Evolutionary conservation across 2,888 invertebrate species (phyloP).

Genomic region (Uloborus plumipes): DNA sequence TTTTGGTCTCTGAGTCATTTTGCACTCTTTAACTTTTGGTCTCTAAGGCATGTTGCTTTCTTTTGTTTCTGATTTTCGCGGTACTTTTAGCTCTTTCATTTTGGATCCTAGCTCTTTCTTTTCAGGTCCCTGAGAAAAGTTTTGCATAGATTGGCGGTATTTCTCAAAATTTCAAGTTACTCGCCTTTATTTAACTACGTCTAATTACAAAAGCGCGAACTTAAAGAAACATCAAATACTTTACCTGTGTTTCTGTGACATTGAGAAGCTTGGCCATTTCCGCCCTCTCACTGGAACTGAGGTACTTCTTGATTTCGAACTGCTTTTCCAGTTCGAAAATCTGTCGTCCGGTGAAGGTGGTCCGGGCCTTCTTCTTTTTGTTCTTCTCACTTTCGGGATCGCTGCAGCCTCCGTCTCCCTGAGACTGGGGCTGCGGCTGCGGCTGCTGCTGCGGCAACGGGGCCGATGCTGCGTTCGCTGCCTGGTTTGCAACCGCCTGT

Average conservation of each 20-base stretch:
- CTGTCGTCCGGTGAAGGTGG: conserved; percentile 95
- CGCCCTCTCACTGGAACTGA: conserved; percentile 92
- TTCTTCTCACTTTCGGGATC: conserved; percentile 63
- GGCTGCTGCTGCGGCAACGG: conserved; percentile 9
- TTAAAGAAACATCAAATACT: conserved; percentile 66
- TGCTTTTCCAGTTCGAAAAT: conserved; percentile 97
- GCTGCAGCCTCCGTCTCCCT: conserved; percentile 28
- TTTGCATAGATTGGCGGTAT: too few relatives aligned
- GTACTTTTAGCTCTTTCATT: too few relatives aligned
- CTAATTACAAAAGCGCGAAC: background rate
- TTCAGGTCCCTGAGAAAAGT: too few relatives aligned
- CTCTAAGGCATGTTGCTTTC: too few relatives aligned
- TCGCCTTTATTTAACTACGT: too few relatives aligned
- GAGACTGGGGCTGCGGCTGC: conserved; percentile 6
- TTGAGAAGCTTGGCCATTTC: conserved; percentile 94
- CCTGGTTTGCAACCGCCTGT: background rate
- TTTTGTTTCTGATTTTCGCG: too few relatives aligned
- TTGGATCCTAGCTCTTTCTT: too few relatives aligned
- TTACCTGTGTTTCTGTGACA: conserved; percentile 96
- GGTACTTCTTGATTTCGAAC: conserved; percentile 95
- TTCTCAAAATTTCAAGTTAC: too few relatives aligned
- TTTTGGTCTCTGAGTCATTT: too few relatives aligned
- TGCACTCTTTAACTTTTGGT: too few relatives aligned
- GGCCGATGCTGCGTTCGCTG: background rate
- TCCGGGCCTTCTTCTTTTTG: conserved; percentile 82